A percentile compares a stretch with the other conserved stretches of the same genome.
phyloP scores from a whole-genome alignment of 2,797 vertebrate genomes.

The Cygnus olor region DNA sequence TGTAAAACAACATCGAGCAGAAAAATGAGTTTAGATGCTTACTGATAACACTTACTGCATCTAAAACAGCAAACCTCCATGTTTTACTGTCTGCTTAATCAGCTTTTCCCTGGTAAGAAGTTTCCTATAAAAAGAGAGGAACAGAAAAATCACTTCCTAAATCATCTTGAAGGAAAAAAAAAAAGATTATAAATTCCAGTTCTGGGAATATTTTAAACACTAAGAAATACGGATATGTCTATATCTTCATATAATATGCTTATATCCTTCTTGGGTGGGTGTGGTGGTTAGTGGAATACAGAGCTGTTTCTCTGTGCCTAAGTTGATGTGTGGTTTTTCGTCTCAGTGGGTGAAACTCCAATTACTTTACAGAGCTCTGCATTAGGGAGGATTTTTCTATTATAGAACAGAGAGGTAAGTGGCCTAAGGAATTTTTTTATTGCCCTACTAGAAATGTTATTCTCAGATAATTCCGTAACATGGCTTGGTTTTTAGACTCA shows the following conservation, averaged over 20 bases:
- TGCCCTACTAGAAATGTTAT: neutral
- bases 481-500: neutral
- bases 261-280: neutral
- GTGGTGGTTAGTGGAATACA: neutral
- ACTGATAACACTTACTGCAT: neutral
- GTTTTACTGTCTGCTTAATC: neutral
- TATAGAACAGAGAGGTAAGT: neutral
- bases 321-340: neutral
- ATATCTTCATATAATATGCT: neutral
- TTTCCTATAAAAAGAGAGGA: neutral
- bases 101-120: neutral
- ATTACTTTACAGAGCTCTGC: neutral
- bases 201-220: neutral
- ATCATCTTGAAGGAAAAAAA: neutral
- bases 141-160: neutral
- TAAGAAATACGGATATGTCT: neutral
- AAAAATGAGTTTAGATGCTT: neutral
- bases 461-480: conserved; percentile 16
- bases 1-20: neutral
- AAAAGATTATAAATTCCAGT: neutral
- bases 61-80: neutral
- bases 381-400: neutral
- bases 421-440: neutral
- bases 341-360: neutral
- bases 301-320: neutral